phyloP scores from a whole-genome alignment of 2,113 vertebrate genomes.

The Gallinago media region DNA sequence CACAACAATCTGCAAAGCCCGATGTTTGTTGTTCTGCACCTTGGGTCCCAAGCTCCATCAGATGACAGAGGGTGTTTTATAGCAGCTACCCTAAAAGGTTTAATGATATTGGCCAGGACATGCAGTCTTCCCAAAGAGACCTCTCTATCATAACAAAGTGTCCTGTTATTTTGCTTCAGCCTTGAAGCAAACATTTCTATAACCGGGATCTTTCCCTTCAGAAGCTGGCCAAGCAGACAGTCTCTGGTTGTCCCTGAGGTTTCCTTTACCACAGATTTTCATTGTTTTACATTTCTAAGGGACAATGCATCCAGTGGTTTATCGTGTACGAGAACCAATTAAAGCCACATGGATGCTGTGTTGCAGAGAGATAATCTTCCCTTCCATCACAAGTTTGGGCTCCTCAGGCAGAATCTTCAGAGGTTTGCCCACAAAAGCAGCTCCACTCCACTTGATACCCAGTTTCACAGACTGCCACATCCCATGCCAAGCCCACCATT shows the following conservation, averaged over 20 bases:
- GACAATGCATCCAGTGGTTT: neutral
- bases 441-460: neutral
- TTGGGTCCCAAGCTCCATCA: neutral
- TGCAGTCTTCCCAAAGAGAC: neutral
- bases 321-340: neutral
- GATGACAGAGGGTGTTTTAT: neutral
- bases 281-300: neutral
- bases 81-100: neutral
- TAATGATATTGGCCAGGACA: neutral
- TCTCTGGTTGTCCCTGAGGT: neutral
- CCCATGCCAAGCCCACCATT: neutral
- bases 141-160: neutral
- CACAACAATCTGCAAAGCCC: neutral
- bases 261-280: neutral
- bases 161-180: neutral
- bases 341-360: neutral
- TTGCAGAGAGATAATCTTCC: neutral
- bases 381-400: neutral
- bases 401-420: neutral
- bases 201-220: neutral
- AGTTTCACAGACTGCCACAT: neutral
- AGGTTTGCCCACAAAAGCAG: neutral
- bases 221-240: neutral
- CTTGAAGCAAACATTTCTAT: neutral
- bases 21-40: fast-evolving